Conservation (phyloP, 2,797 vertebrate species). For the Heterohyrax brucei region DNA sequence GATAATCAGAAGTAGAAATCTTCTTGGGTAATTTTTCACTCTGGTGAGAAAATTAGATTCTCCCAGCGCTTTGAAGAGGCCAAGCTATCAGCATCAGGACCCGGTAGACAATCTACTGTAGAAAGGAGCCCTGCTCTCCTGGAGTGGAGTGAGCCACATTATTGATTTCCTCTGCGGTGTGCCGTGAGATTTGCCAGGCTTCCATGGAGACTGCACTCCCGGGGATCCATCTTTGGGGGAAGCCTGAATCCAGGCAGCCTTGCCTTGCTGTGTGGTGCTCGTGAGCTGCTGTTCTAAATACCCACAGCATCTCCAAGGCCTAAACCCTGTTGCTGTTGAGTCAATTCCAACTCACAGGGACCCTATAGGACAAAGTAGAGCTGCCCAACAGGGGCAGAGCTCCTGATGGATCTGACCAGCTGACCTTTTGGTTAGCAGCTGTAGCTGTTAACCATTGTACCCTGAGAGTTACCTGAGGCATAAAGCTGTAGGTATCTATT, state of each 20-base stretch:
- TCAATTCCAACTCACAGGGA: too few species aligned
- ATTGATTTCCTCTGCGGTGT: neutral
- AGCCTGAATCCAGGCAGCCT: neutral
- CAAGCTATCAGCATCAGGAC: neutral
- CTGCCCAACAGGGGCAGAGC: too few species aligned
- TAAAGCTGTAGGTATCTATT: neutral
- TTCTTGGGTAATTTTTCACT: neutral
- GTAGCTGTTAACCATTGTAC: too few species aligned
- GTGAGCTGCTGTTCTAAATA: neutral
- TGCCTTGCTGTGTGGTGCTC: neutral
- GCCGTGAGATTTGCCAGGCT: neutral
- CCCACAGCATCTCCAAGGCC: neutral
- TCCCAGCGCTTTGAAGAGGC: neutral
- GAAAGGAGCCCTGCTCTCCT: neutral
- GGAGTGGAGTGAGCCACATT: neutral
- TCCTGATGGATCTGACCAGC: too few species aligned
- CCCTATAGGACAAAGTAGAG: too few species aligned
- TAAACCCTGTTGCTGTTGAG: too few species aligned
- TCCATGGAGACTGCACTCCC: neutral
- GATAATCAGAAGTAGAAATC: neutral
- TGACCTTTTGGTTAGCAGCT: too few species aligned
- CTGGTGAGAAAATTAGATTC: neutral
- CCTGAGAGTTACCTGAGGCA: neutral
- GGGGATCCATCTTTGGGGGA: neutral
- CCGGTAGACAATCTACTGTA: neutral